phyloP scores from a whole-genome alignment of 2,113 vertebrate genomes.

The Nibea albiflora region DNA sequence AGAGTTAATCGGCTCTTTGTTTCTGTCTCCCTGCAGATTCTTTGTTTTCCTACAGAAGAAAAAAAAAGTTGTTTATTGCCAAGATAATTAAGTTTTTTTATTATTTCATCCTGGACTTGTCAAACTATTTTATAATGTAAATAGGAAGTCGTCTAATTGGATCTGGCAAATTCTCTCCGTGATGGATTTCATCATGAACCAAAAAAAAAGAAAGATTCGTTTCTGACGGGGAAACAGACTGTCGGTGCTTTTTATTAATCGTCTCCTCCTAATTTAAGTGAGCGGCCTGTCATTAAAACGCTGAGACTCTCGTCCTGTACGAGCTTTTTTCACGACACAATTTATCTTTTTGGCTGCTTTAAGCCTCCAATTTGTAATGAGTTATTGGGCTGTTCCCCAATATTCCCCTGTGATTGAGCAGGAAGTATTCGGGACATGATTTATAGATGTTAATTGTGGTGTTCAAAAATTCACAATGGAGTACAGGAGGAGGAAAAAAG shows the following conservation, averaged over 20 bases:
- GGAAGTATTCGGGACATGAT: constrained; percentile 86
- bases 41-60: neutral
- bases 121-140: constrained; percentile 40
- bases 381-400: constrained; percentile 81
- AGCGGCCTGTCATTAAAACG: constrained; percentile 67
- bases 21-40: neutral
- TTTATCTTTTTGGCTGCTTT: constrained; percentile 78
- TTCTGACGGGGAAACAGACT: constrained; percentile 55
- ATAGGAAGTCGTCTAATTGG: constrained; percentile 62
- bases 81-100: constrained; percentile 22
- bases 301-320: constrained; percentile 64
- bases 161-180: constrained; percentile 47
- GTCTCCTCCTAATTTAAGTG: constrained; percentile 61
- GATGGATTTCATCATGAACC: constrained; percentile 54
- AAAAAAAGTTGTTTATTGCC: constrained; percentile 34
- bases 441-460: constrained; percentile 85
- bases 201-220: constrained; percentile 8
- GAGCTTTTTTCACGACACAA: constrained; percentile 63
- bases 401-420: constrained; percentile 82
- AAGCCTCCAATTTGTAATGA: constrained; percentile 81
- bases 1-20: neutral
- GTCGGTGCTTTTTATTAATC: constrained; percentile 68
- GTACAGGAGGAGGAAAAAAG: constrained; percentile 57
- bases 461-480: constrained; percentile 82
- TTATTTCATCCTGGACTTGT: constrained; percentile 28